A percentile compares a stretch with the other conserved stretches of the same genome.
These are phyloP conservation scores for Limnephilus auricula DNA, from an alignment of 2,888 invertebrate genomes.

Conservation along the genomic window DNA sequence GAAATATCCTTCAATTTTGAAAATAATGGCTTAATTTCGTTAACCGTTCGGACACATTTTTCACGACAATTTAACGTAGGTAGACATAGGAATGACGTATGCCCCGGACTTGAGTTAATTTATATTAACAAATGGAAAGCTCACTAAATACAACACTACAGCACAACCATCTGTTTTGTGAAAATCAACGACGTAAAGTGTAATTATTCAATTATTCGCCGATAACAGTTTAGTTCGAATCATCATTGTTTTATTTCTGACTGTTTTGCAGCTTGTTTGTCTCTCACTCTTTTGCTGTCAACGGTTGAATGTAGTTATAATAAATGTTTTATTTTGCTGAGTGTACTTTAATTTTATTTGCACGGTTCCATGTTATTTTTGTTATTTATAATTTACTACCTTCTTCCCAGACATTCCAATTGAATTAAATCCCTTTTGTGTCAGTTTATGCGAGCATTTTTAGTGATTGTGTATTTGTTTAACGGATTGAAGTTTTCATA, in stretches of 20 bases:
- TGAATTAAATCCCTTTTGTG: slow-evolving; percentile 35
- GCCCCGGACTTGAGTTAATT: too few species aligned
- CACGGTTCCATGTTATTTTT: slow-evolving; percentile 49
- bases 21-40: too few species aligned
- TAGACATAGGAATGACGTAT: too few species aligned
- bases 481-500: slow-evolving; percentile 24
- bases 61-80: too few species aligned
- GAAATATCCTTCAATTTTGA: not conserved
- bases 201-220: not conserved
- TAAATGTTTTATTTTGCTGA: slow-evolving; percentile 56
- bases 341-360: slow-evolving; percentile 51
- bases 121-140: not conserved
- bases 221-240: not conserved
- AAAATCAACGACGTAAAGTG: not conserved
- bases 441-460: slow-evolving; percentile 33
- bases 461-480: slow-evolving; percentile 48
- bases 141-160: not conserved
- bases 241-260: slow-evolving; percentile 55
- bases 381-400: not conserved
- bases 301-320: slow-evolving; percentile 34
- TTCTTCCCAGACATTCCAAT: slow-evolving; percentile 1
- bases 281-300: slow-evolving; percentile 52
- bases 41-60: too few species aligned
- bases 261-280: slow-evolving; percentile 61
- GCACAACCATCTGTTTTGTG: not conserved